These are phyloP conservation scores for Platalea minor DNA, from an alignment of 2,797 vertebrate species.

Conservation along the genomic window DNA sequence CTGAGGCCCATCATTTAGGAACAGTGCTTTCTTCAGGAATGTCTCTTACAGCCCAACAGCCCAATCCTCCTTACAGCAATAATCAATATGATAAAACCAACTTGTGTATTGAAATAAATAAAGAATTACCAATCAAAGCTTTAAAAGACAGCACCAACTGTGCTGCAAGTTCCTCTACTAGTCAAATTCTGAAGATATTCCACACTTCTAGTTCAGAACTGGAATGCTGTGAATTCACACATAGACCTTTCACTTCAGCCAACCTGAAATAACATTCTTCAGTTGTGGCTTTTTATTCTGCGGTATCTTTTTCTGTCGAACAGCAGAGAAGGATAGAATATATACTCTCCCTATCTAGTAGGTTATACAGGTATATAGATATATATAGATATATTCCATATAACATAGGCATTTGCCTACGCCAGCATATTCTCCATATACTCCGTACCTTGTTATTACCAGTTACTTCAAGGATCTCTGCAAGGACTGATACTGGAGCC, in stretches of 20 bases:
- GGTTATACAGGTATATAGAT: background rate
- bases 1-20: background rate
- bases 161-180: background rate
- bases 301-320: background rate
- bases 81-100: background rate
- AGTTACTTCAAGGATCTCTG: background rate
- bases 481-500: background rate
- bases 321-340: background rate
- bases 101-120: background rate
- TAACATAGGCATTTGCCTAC: background rate
- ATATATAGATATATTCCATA: background rate
- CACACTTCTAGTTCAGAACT: background rate
- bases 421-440: background rate
- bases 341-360: background rate
- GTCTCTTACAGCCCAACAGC: background rate
- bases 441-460: background rate
- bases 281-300: accelerated
- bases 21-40: background rate
- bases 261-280: background rate
- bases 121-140: background rate
- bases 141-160: background rate
- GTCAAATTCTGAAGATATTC: background rate
- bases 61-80: background rate
- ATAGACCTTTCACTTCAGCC: background rate
- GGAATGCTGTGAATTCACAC: background rate